Conservation (phyloP, 2,888 invertebrate species). For the Pemphredon lugubris region DNA sequence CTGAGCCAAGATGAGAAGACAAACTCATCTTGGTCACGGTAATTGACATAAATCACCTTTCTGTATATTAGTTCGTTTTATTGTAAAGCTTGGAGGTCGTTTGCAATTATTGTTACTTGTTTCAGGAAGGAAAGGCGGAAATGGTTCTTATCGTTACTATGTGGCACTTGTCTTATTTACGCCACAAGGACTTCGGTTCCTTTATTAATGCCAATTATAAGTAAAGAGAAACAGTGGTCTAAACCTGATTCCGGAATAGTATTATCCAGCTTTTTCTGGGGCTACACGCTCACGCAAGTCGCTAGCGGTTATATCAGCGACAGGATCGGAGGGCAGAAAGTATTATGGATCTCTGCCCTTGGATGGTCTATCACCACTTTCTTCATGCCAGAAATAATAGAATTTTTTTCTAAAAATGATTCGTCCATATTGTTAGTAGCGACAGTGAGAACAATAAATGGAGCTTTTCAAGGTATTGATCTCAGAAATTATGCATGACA, state of each 20-base stretch:
- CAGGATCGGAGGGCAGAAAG: conserved; percentile 85
- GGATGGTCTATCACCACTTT: conserved; percentile 84
- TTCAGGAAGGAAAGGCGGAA: conserved; percentile 82
- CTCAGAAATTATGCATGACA: neutral
- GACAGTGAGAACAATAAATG: conserved; percentile 84
- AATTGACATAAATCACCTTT: conserved; percentile 10
- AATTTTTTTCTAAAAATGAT: conserved; percentile 80
- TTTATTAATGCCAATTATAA: conserved; percentile 84
- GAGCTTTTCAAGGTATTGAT: conserved; percentile 84
- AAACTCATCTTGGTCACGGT: conserved; percentile 60
- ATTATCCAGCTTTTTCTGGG: conserved; percentile 89
- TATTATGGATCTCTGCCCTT: conserved; percentile 84
- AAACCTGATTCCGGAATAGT: conserved; percentile 87
- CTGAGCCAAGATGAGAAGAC: conserved; percentile 52
- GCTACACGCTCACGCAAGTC: conserved; percentile 86
- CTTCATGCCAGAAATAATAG: conserved; percentile 83
- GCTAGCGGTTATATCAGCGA: conserved; percentile 84
- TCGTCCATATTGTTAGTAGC: conserved; percentile 83
- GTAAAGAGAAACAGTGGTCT: conserved; percentile 86
- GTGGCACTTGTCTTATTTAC: conserved; percentile 86
- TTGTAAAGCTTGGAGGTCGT: conserved; percentile 85
- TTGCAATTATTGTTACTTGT: conserved; percentile 67
- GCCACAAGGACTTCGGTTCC: conserved; percentile 87
- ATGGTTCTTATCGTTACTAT: conserved; percentile 84
- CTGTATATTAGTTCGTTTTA: conserved; percentile 82